A percentile compares a stretch with the other conserved stretches of the same genome.
phyloP scores from a whole-genome alignment of 2,797 vertebrate species.

The Amblyopsis hoosieri region DNA sequence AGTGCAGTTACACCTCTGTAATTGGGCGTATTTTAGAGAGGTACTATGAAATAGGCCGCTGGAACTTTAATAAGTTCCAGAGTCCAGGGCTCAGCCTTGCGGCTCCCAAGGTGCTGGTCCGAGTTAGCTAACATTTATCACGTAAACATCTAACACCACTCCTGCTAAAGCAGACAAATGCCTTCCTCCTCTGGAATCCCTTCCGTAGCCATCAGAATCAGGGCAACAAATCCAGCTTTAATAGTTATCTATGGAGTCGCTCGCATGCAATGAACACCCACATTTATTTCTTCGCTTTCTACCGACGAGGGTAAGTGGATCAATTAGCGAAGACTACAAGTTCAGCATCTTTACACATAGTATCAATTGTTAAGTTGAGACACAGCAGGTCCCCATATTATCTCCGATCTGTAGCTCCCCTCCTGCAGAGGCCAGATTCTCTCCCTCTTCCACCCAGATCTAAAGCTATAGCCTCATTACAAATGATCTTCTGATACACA shows the following conservation, averaged over 20 bases:
- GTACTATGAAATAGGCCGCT: slow-evolving; percentile 76
- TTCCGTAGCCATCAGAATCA: slow-evolving; percentile 76
- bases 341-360: slow-evolving; percentile 96
- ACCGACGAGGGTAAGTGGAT: slow-evolving; percentile 90
- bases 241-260: slow-evolving; percentile 91
- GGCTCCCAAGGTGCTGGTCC: slow-evolving; percentile 80
- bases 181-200: slow-evolving; percentile 77
- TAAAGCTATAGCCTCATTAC: slow-evolving; percentile 88
- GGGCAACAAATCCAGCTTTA: slow-evolving; percentile 85
- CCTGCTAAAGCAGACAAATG: slow-evolving; percentile 87
- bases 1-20: slow-evolving; percentile 70
- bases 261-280: slow-evolving; percentile 89
- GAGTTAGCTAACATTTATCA: slow-evolving; percentile 85
- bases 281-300: slow-evolving; percentile 88
- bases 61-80: slow-evolving; percentile 85
- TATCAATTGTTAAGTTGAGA: slow-evolving; percentile 88
- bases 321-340: slow-evolving; percentile 94
- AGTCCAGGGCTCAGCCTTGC: slow-evolving; percentile 72
- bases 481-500: slow-evolving; percentile 89
- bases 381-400: slow-evolving; percentile 86
- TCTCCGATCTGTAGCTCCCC: slow-evolving; percentile 86
- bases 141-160: slow-evolving; percentile 80
- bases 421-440: slow-evolving; percentile 68
- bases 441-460: slow-evolving; percentile 57
- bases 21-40: slow-evolving; percentile 78